Base-by-base conservation (phyloP, 2,888 invertebrate genomes). In the Lithophane leautieri region DNA sequence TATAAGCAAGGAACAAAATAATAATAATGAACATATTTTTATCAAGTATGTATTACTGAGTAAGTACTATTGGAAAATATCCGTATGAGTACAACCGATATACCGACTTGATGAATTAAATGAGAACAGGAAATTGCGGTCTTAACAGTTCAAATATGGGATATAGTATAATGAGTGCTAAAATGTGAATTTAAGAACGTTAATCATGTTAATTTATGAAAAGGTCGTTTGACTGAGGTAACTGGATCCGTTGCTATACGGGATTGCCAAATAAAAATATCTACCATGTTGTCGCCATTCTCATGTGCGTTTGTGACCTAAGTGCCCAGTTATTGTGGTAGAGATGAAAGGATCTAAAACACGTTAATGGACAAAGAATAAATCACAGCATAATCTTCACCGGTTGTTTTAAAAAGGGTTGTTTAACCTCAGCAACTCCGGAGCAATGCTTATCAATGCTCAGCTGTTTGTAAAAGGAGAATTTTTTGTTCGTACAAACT, bases 381-480 rank as follows among this genome's bases (percentile, higher is more conserved):
- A 82, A 71, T 79, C 47, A 63, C 19, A 62, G n/a, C 16, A 63
- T 73, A 73, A 75, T 81, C 67, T 61, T 70, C 67, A 71, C 69
- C 69, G 81, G 83, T 84, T 85, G 86, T 84, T 83, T 76, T 76
- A 79, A 76, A 78, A 66, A 73, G 80, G 72, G 74, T 80, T 82
- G 76, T 75, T 14, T 75, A 75, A 68, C 73, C 78, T 76, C 54
- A 22, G 52, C 16, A 47, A 65, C 71, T 73, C 62, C 60, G 61
- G 16, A 73, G 52, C 68, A 63, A 40, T 63, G 79, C 88, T 92
- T 92, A 91, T 93, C 92, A 88, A 83, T 83, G 87, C 94, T 95
- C 95, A 95, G 95, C 95, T 95, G 95, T 94, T 94, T 93, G 92
- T 92, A 88, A 89, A 92, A 89, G 89, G 87, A 91, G 77, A 87